Conservation (phyloP, 2,797 vertebrate genomes). For the Antrozous pallidus region DNA sequence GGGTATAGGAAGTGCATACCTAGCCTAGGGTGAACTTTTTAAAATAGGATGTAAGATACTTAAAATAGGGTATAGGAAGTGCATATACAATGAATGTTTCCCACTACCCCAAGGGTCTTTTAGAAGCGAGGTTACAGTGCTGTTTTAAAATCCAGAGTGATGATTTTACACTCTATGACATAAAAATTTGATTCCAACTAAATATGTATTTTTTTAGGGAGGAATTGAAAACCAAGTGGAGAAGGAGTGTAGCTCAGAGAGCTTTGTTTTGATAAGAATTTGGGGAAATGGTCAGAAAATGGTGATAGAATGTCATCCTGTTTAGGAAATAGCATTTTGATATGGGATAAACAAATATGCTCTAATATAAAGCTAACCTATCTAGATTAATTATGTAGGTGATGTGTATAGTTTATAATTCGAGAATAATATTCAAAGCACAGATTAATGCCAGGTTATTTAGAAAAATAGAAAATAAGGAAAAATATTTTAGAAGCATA, state of each 20-base stretch:
- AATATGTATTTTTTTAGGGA: not conserved
- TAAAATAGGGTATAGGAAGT: not conserved
- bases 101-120: not conserved
- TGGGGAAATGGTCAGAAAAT: not conserved
- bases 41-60: not conserved
- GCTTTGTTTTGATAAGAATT: slow-evolving; percentile 28
- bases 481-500: not conserved
- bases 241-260: not conserved
- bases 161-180: not conserved
- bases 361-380: not conserved
- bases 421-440: not conserved
- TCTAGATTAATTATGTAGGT: not conserved
- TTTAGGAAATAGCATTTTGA: slow-evolving; percentile 19
- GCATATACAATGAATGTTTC: not conserved
- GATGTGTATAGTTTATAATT: slow-evolving; percentile 4
- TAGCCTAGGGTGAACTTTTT: too few species aligned
- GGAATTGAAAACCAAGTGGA: slow-evolving; percentile 10
- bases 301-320: not conserved
- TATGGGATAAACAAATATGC: not conserved
- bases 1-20: not conserved
- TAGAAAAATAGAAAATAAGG: not conserved
- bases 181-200: slow-evolving; percentile 22
- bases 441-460: not conserved
- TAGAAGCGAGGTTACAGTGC: not conserved
- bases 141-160: slow-evolving; percentile 34